Percentiles rank a stretch among this genome's conserved stretches.
phyloP scores from a whole-genome alignment of 1,140 invertebrate species.

The Brachionus paranguensis region DNA sequence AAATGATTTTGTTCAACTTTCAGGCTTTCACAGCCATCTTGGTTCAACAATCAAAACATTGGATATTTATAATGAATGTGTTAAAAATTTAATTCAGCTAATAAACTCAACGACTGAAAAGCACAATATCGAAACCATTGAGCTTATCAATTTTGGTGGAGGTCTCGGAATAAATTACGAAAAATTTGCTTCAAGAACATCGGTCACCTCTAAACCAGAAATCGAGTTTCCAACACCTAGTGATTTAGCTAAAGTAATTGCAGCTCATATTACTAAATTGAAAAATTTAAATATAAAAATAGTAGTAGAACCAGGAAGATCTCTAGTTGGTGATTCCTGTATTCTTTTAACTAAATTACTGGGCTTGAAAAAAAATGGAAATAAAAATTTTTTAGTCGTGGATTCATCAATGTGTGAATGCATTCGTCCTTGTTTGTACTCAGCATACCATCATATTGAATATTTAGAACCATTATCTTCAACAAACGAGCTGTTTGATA shows the following conservation, averaged over 20 bases:
- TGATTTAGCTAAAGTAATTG: conserved; percentile 43
- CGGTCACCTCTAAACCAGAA: neutral
- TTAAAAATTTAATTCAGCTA: conserved; percentile 42
- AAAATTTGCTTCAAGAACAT: conserved; percentile 42
- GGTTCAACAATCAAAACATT: conserved; percentile 50
- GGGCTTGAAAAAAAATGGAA: conserved; percentile 45
- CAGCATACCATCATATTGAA: conserved; percentile 52
- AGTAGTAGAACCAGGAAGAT: conserved; percentile 55
- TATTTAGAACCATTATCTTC: conserved; percentile 39
- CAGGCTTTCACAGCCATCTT: conserved; percentile 54
- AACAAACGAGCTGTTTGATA: conserved; percentile 46
- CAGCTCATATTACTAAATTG: conserved; percentile 42
- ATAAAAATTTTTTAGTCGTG: conserved; percentile 47
- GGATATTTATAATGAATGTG: conserved; percentile 45
- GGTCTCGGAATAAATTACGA: conserved; percentile 53
- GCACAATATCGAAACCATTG: conserved; percentile 41
- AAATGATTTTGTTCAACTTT: conserved; percentile 43
- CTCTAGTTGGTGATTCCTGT: conserved; percentile 53
- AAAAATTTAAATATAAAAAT: conserved; percentile 45
- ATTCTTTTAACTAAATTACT: conserved; percentile 46
- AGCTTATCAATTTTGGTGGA: conserved; percentile 54
- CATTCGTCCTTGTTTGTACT: conserved; percentile 55
- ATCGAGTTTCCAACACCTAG: conserved; percentile 39
- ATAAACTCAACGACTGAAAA: neutral
- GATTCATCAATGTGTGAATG: conserved; percentile 52